Percentiles rank a stretch among this genome's conserved stretches.
Evolutionary conservation across 2,113 vertebrate genomes (phyloP).

Genomic region (Thermophis baileyi): DNA sequence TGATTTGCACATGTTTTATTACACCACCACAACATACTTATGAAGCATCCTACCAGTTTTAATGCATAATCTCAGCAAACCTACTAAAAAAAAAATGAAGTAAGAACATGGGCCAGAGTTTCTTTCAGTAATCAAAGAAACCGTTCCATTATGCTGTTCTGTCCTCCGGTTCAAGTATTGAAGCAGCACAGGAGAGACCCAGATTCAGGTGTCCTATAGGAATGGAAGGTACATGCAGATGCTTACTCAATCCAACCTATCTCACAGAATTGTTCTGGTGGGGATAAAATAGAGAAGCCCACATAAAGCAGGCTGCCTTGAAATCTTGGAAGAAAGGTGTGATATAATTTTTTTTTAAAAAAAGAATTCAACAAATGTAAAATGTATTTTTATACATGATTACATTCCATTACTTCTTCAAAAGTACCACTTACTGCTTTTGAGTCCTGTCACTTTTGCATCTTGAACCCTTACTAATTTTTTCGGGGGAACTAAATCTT

Average conservation of each 20-base stretch:
- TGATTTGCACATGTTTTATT: background rate
- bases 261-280: background rate
- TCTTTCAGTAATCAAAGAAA: background rate
- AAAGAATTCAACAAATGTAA: background rate
- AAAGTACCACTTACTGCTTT: background rate
- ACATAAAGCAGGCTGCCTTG: background rate
- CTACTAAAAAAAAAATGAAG: background rate
- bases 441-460: background rate
- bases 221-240: background rate
- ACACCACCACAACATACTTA: background rate
- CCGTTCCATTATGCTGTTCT: background rate
- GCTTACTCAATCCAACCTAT: background rate
- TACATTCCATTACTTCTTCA: background rate
- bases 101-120: background rate
- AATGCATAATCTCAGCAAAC: background rate
- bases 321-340: background rate
- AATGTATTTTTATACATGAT: background rate
- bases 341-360: background rate
- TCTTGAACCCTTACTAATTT: background rate
- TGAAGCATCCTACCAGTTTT: background rate
- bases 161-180: background rate
- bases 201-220: background rate
- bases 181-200: background rate
- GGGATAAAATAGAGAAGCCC: background rate
- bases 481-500: background rate